Base-by-base conservation (phyloP, 2,113 vertebrate species). In the Fukomys damarensis region DNA sequence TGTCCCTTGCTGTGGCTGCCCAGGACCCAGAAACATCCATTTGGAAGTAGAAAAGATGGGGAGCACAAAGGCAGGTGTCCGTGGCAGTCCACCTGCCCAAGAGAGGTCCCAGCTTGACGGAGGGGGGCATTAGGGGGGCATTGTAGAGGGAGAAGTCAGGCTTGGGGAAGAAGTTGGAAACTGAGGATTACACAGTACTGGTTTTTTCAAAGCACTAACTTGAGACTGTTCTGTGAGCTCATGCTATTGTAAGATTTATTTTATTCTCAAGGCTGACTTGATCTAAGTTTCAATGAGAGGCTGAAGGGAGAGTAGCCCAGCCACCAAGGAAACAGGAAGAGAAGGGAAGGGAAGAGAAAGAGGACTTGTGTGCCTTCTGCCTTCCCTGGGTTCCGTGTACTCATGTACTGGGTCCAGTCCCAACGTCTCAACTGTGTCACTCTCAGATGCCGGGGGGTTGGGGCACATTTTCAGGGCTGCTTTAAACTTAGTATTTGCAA, bases 281-380 rank as follows among this genome's bases (percentile, higher is more conserved):
- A 0, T 12, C 38, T 59, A 32, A 30, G 10, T 54, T 76, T 77
- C 7, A 30, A 0, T 5, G 14, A 38, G 35, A 16, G 22, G 1
- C 6, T 3, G 19, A 68, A 22, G 32, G 52, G 19, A 24, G 49
- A n/a, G 1, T 1, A 49, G 6, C 24, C 80, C 24, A 72, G 72
- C n/a, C 14, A 56, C 11, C 61, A 72, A 43, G 11, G n/a, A 3
- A 11, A 38, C 9, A 52, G n/a, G 32, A 30, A 38, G 56, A 30
- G 3, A 22, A n/a, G 20, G 2, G 9, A 17, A 58, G 17, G 26
- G 65, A 46, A 28, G 1, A 1, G 3, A 0, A 2, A 2, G 22
- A 1, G 0, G 30, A 1, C 32, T 2, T 30, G 5, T 5, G 1
- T 0, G 14, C 6, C n/a, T 2, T 0, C 3, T 9, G 43, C 4